Base-by-base conservation (phyloP, 2,888 invertebrate genomes). In the Strigamia crassipes region DNA sequence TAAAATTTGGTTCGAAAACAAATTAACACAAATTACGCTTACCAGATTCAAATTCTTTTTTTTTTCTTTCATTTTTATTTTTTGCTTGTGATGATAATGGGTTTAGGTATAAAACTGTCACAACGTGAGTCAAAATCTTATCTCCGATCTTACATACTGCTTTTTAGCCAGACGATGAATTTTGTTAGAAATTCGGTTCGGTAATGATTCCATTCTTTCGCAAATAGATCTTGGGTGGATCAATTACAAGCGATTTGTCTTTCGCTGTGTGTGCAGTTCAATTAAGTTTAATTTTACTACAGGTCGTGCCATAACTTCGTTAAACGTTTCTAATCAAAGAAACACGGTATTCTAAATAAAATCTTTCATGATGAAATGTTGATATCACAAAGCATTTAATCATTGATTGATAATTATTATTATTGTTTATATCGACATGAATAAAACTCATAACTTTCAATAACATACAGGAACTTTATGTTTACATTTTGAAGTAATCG, bases 231-330 rank as follows among this genome's bases (percentile, higher is more conserved):
- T 61, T 21, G 61, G 12, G 61, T 12, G 21, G 61, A 61, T 61
- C 61, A 61, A 61, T 61, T 61, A 61, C 21, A n/a, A 27, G 61
- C 18, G 61, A 61, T 61, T 61, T 61, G 61, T 61, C 61, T 61
- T 23, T 61, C 21, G 23, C 8, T n/a, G 23, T n/a, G 61, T 21
- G 61, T 61, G 61, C 61, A 18, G 61, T 18, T 18, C 61, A 15
- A 61, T 61, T 61, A 61, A 61, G 18, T 61, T 10, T 61, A 61
- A 61, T 61, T 61, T 61, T 18, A 61, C 61, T 61, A 23, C 61
- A 23, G 18, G 61, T 23, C 23, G n/a, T 61, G 13, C 61, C 15
- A 13, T 18, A 51, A 51, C 18, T 51, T 61, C 23, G 23, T 61
- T n/a, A 18, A 61, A 61, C 21, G 23, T 61, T 18, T 61, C 61